These are phyloP conservation scores for Chalcis sispes DNA, from an alignment of 2,888 invertebrate species.

Conservation along the genomic window DNA sequence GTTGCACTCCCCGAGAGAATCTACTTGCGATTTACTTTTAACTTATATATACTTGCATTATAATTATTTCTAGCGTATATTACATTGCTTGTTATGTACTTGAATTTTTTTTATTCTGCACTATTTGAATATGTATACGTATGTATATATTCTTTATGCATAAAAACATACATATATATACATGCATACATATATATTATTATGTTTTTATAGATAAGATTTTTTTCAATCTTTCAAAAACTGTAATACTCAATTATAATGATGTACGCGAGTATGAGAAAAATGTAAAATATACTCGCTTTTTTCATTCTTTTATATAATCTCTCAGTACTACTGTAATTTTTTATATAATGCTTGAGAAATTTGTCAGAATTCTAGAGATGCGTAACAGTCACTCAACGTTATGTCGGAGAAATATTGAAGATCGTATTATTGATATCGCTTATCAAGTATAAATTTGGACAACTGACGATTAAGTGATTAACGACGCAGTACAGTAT, in stretches of 20 bases:
- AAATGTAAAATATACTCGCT: constrained; percentile 38
- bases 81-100: constrained; percentile 54
- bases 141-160: constrained; percentile 35
- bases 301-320: neutral
- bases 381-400: neutral
- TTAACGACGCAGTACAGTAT: constrained; percentile 6
- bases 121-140: constrained; percentile 36
- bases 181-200: neutral
- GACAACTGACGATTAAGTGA: constrained; percentile 10
- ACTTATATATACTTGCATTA: constrained; percentile 47
- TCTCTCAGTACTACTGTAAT: constrained; percentile 24
- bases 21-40: constrained; percentile 45
- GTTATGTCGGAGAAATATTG: constrained; percentile 1
- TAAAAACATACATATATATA: constrained; percentile 9
- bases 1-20: constrained; percentile 40
- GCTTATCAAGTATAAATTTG: constrained; percentile 12
- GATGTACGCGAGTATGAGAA: constrained; percentile 5
- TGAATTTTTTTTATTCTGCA: constrained; percentile 38
- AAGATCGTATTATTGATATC: constrained; percentile 5
- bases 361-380: constrained; percentile 14
- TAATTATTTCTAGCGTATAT: constrained; percentile 53
- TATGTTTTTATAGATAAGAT: neutral
- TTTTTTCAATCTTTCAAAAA: constrained; percentile 17
- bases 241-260: constrained; percentile 27
- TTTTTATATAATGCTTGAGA: neutral